These are phyloP conservation scores for Anoplius nigerrimus DNA, from an alignment of 2,888 invertebrate species.

Conservation along the genomic window DNA sequence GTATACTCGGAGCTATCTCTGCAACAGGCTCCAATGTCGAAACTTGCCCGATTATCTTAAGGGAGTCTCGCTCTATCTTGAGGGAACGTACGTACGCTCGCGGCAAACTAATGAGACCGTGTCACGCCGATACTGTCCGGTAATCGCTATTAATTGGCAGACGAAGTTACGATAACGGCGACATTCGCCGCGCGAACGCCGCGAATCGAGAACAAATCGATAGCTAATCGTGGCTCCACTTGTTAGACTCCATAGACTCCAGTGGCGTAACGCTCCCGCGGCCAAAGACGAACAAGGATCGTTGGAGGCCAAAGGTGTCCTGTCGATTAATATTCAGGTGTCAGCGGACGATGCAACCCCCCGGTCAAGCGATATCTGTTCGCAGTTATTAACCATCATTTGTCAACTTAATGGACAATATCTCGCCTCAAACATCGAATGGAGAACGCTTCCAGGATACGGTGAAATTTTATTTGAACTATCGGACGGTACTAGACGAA, in stretches of 20 bases:
- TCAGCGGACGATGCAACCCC: no score
- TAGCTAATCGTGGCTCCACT: slow-evolving; percentile 4
- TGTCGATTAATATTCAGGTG: slow-evolving; percentile 1
- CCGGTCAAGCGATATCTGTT: no score
- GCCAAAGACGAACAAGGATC: no score
- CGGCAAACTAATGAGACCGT: slow-evolving; percentile 18
- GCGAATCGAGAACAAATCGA: slow-evolving; percentile 21
- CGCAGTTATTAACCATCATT: no score
- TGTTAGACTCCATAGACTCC: slow-evolving; percentile 2
- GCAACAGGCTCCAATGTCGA: slow-evolving; percentile 32
- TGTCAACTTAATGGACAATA: no score
- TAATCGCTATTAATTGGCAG: slow-evolving; percentile 42
- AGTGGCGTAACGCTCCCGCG: no score
- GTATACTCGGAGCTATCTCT: slow-evolving; percentile 7
- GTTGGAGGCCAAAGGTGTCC: neutral
- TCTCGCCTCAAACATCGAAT: no score
- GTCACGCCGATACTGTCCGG: slow-evolving; percentile 13
- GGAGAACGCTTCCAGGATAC: no score
- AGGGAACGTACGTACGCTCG: neutral
- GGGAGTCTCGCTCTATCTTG: slow-evolving; percentile 14
- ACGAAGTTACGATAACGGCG: slow-evolving; percentile 10
- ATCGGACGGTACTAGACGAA: no score
- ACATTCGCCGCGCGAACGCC: slow-evolving; percentile 19
- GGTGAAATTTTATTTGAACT: no score
- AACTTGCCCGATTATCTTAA: slow-evolving; percentile 33